Base-by-base conservation (phyloP, 2,797 vertebrate genomes). In the Melanotaenia parkinsoni region DNA sequence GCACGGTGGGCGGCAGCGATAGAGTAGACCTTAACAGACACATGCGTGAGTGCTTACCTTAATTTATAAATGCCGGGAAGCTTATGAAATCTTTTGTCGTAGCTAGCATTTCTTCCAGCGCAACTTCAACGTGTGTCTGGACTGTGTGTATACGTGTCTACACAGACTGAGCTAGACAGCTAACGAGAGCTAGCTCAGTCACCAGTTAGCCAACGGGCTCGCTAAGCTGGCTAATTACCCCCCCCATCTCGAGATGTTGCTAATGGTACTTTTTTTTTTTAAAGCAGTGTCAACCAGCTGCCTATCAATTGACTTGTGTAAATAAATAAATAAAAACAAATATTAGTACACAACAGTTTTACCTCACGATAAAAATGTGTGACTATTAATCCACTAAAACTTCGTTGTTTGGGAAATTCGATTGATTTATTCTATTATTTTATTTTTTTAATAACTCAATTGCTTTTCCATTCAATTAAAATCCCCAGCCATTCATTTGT, bases 121-220 rank as follows among this genome's bases (percentile, higher is more conserved):
- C 72, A 78, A 58, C 71, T 26, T 35, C 50, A 64, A 80, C 88
- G 85, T 89, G 86, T 86, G 89, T 86, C 24, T 30, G 4, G 26
- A 45, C 70, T 61, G 70, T 72, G 37, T 86, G 90, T 76, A 56
- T 82, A 90, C 88, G 92, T 91, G 91, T 91, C 88, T 80, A 30
- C 66, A 64, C 66, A 64, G 2, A 45, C 67, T 5, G 57, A 30
- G 74, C 68, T 56, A 59, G 38, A 58, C 40, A 26, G 81, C 80
- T 86, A 82, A 50, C 67, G 74, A 35, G 74, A 70, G 79, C 84
- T 83, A 56, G 50, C 32, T 32, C 75, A 26, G 74, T 67, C 58
- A 64, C 22, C 75, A 67, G 79, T 57, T 81, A 89, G 80, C 81
- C 70, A 45, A 66, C 70, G 76, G 76, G 86, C 70, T 58, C 62